Evolutionary conservation across 2,888 invertebrate species (phyloP), one percentile per base, ranked within the genome.

Genomic region (Mesorhabditis spiculigera): DNA sequence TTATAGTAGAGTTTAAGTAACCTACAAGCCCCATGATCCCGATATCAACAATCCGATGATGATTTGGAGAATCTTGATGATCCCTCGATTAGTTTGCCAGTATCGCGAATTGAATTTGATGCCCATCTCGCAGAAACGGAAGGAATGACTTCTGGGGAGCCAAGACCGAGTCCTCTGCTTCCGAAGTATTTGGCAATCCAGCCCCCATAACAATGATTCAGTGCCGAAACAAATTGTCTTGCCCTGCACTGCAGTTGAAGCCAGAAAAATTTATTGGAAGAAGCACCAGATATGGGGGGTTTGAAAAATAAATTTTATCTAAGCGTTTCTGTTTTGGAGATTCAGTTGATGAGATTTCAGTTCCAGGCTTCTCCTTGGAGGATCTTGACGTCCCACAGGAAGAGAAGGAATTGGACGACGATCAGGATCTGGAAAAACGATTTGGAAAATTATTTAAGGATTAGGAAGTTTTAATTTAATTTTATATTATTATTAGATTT

Each of bases 371-470:
- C 79, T 65, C 83, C 83, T 68, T 81, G 81, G 68, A 83, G 78
- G 66, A 83, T 82, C 77, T 83, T 83, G 69, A 82, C 76, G 68
- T 83, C 83, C 80, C 80, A 83, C 43, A 83, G 73, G 78, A 80
- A 83, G 67, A 84, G 78, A 45, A 82, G 68, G 75, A 82, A 82
- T 66, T 83, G 74, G 45, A 77, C 74, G 63, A 80, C 45, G 70
- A 82, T 74, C 42, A 82, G 77, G n/a, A 74, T 73, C 72, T 72
- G 45, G 5, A 77, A 70, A 16, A 64, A 44, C 45, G 67, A 73
- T 66, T 28, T 68, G 63, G 68, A 67, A 61, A 50, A n/a, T 50
- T 50, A 50, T 13, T 50, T 50, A n/a, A 13, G n/a, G n/a, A 67
- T 67, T 28, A 28, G 28, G 28, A 5, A 43, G 41, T 42, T 65